Conservation (phyloP, 2,797 vertebrate genomes). For the Spheniscus humboldti region DNA sequence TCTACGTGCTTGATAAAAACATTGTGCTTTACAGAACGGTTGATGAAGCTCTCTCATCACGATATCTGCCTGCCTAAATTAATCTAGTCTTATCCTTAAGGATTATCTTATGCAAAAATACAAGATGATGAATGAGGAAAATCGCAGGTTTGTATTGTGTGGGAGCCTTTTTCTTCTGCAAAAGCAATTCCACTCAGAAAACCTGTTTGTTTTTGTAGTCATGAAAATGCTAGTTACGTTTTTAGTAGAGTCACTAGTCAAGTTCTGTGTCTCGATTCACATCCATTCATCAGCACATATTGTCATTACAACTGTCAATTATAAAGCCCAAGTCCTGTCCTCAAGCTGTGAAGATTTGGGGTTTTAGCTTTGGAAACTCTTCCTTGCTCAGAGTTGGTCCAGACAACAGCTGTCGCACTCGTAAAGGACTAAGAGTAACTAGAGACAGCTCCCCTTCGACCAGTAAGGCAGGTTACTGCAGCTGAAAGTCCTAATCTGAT, state of each 20-base stretch:
- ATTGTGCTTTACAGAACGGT: neutral
- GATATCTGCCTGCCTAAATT: neutral
- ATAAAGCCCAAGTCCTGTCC: neutral
- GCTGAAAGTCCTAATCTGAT: neutral
- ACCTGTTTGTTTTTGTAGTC: neutral
- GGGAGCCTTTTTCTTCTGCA: neutral
- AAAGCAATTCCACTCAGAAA: neutral
- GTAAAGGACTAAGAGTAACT: neutral
- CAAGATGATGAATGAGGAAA: neutral
- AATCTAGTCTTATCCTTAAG: neutral
- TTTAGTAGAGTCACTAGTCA: neutral
- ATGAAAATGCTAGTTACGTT: neutral
- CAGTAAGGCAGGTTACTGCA: neutral
- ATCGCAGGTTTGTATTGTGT: neutral
- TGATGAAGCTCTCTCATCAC: neutral
- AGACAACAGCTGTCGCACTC: neutral
- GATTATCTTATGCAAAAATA: neutral
- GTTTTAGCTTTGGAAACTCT: neutral
- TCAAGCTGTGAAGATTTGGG: neutral
- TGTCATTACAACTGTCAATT: neutral
- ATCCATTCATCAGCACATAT: neutral
- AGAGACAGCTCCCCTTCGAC: neutral
- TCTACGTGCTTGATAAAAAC: neutral
- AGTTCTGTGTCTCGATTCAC: neutral
- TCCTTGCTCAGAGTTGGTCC: neutral